Evolutionary conservation across 2,888 invertebrate species (phyloP).

Genomic region (Caenorhabditis japonica): DNA sequence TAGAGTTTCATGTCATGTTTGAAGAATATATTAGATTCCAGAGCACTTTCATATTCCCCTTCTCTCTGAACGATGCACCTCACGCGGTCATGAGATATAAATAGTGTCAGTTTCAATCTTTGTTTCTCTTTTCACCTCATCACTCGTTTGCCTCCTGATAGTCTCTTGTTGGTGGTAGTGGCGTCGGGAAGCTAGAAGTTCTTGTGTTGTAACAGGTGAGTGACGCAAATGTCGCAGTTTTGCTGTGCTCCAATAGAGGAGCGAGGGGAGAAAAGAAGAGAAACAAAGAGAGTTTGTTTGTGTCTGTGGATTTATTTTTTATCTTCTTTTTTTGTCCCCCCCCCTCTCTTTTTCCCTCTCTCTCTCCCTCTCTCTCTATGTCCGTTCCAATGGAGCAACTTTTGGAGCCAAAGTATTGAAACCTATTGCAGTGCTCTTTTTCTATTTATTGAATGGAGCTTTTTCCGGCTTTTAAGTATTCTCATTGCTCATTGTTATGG

Average conservation of each 20-base stretch:
- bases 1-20: too few relatives aligned
- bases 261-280: too few relatives aligned
- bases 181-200: slow-evolving; percentile 27
- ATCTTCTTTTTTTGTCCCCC: slow-evolving; percentile 12
- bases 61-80: too few relatives aligned
- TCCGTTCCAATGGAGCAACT: slow-evolving; percentile 20
- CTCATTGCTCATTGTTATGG: too few relatives aligned
- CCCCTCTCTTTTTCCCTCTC: slow-evolving; percentile 15
- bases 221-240: slow-evolving; percentile 52
- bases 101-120: slow-evolving; percentile 14
- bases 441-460: too few relatives aligned
- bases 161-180: slow-evolving; percentile 45
- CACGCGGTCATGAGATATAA: slow-evolving; percentile 13
- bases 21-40: too few relatives aligned
- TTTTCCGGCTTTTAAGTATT: too few relatives aligned
- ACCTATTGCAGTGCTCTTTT: too few relatives aligned
- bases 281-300: neutral
- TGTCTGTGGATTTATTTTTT: slow-evolving; percentile 33
- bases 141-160: slow-evolving; percentile 38
- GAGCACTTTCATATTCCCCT: too few relatives aligned
- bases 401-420: too few relatives aligned
- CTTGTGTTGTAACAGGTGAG: slow-evolving; percentile 50
- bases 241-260: slow-evolving; percentile 25
- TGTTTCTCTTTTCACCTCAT: slow-evolving; percentile 13
- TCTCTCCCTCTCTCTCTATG: slow-evolving; percentile 27